These are phyloP conservation scores for Sarcophaga peregrina DNA, from an alignment of 1,140 invertebrate species.

Conservation along the genomic window DNA sequence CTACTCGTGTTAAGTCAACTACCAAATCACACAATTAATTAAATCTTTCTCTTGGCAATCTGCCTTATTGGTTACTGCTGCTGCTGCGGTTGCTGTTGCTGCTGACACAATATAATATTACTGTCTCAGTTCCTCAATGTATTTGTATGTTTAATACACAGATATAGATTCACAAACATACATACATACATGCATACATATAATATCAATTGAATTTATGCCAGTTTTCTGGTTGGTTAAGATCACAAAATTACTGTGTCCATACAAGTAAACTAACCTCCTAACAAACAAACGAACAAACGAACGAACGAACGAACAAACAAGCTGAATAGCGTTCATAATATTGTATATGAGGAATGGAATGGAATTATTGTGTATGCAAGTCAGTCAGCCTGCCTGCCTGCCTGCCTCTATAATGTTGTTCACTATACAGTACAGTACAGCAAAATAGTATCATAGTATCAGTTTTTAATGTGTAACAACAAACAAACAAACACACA, in stretches of 20 bases:
- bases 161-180: background rate
- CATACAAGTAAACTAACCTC: no score
- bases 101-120: background rate
- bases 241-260: no score
- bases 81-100: background rate
- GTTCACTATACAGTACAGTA: no score
- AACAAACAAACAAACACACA: background rate
- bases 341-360: no score
- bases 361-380: no score
- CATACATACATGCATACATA: background rate
- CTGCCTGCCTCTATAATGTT: no score
- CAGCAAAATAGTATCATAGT: no score
- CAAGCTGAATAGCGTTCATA: no score
- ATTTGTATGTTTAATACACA: background rate
- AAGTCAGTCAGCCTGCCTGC: no score
- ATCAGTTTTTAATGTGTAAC: no score
- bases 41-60: constrained; percentile 42
- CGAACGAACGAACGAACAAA: no score
- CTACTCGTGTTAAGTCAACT: constrained; percentile 42
- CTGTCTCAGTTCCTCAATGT: background rate
- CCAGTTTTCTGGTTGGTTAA: constrained; percentile 1
- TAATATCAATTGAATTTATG: background rate
- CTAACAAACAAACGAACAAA: no score
- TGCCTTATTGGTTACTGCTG: constrained; percentile 16
- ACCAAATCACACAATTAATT: constrained; percentile 43